These are phyloP conservation scores for Eulimnadia texana DNA, from an alignment of 1,140 invertebrate species.

Conservation along the genomic window DNA sequence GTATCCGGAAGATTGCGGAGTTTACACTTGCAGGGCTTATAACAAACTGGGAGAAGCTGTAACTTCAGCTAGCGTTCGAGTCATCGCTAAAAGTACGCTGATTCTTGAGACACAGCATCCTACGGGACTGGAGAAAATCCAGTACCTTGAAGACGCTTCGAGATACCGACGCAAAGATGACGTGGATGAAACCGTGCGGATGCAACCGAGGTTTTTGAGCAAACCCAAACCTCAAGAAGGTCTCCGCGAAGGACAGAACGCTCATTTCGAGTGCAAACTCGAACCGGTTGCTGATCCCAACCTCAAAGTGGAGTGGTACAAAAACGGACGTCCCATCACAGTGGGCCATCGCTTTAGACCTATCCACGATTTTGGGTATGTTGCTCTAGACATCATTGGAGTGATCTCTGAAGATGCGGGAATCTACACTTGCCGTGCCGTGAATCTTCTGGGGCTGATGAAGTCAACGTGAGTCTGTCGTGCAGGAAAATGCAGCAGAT, in stretches of 20 bases:
- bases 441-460: constrained; percentile 76
- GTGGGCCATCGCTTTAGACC: constrained; percentile 77
- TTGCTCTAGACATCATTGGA: constrained; percentile 79
- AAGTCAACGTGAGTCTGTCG: constrained; percentile 54
- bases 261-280: constrained; percentile 94
- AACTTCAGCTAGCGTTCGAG: constrained; percentile 54
- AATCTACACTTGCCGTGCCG: constrained; percentile 82
- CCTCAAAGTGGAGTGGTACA: constrained; percentile 85
- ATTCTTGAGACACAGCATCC: constrained; percentile 72
- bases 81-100: constrained; percentile 61
- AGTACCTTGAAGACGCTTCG: constrained; percentile 74
- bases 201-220: constrained; percentile 67
- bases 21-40: constrained; percentile 82
- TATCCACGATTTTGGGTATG: constrained; percentile 91
- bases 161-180: constrained; percentile 64
- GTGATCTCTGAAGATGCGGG: constrained; percentile 86
- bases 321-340: constrained; percentile 73
- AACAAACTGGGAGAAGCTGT: constrained; percentile 89
- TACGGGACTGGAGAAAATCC: constrained; percentile 73
- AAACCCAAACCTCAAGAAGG: constrained; percentile 70
- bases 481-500: constrained; percentile 51
- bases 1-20: constrained; percentile 91
- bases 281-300: constrained; percentile 92
- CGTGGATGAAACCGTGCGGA: constrained; percentile 59
- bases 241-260: constrained; percentile 76